phyloP scores from a whole-genome alignment of 2,888 invertebrate genomes.

The Yponomeuta malinellus region DNA sequence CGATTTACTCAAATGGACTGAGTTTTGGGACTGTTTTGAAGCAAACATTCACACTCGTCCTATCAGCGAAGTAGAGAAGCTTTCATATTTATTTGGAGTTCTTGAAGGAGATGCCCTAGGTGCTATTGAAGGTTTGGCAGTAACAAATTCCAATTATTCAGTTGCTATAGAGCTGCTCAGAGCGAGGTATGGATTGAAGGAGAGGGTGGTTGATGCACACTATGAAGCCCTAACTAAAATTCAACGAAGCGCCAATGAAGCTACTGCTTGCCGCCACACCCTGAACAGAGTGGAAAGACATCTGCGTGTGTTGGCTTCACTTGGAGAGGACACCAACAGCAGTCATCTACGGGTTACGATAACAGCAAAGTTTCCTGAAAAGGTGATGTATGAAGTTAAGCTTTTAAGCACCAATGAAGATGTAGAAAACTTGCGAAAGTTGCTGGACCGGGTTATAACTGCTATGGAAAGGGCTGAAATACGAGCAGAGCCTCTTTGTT shows the following conservation, averaged over 20 bases:
- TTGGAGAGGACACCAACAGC: constrained; percentile 13
- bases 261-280: neutral
- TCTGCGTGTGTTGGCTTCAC: constrained; percentile 9
- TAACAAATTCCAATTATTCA: neutral
- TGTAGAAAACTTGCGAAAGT: neutral
- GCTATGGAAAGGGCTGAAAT: neutral
- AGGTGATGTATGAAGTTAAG: constrained; percentile 11
- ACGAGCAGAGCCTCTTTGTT: too few species aligned
- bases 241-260: neutral
- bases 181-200: neutral
- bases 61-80: neutral
- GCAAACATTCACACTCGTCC: neutral
- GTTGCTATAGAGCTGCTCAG: neutral
- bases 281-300: constrained; percentile 14
- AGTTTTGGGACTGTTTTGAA: neutral
- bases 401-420: neutral
- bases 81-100: neutral
- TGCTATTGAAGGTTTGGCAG: neutral
- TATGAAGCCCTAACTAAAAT: neutral
- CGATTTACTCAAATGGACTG: neutral
- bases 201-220: neutral
- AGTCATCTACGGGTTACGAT: constrained; percentile 11
- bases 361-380: constrained; percentile 15
- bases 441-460: constrained; percentile 2
- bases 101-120: neutral